A percentile compares a stretch with the other conserved stretches of the same genome.
These are phyloP conservation scores for Azemiops feae DNA, from an alignment of 2,113 vertebrate genomes.

Conservation along the genomic window DNA sequence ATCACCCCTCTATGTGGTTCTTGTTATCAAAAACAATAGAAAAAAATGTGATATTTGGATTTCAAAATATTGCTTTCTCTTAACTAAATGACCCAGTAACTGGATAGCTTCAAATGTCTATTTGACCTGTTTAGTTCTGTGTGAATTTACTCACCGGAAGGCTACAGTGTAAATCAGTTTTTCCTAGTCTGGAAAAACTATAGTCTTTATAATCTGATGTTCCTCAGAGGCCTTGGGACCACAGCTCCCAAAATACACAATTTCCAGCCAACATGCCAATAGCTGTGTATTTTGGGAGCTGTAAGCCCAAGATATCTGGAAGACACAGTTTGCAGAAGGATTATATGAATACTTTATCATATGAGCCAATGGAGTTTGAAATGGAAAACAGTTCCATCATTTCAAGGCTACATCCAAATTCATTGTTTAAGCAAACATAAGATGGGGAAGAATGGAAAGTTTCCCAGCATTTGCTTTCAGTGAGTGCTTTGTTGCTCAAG, in stretches of 20 bases:
- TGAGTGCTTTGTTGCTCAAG: conserved; percentile 1
- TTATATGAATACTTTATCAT: background rate
- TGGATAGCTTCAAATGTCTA: background rate
- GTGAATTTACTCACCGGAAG: background rate
- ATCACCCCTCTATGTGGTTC: background rate
- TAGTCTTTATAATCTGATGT: background rate
- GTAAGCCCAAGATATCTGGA: background rate
- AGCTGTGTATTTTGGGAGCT: background rate
- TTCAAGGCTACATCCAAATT: background rate
- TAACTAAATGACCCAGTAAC: background rate
- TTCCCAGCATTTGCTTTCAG: background rate
- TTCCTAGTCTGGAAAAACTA: background rate
- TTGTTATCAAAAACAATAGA: background rate
- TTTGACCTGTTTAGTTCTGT: background rate
- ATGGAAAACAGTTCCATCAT: conserved; percentile 1
- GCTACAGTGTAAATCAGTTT: background rate
- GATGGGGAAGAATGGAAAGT: background rate
- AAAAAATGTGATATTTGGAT: background rate
- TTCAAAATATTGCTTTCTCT: background rate
- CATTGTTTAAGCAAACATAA: conserved; percentile 9
- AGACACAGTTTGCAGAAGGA: background rate
- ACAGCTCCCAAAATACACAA: background rate
- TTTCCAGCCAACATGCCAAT: background rate
- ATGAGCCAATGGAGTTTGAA: background rate
- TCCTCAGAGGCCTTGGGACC: background rate